Base-by-base conservation (phyloP, 2,797 vertebrate species). In the Protonibea diacanthus region DNA sequence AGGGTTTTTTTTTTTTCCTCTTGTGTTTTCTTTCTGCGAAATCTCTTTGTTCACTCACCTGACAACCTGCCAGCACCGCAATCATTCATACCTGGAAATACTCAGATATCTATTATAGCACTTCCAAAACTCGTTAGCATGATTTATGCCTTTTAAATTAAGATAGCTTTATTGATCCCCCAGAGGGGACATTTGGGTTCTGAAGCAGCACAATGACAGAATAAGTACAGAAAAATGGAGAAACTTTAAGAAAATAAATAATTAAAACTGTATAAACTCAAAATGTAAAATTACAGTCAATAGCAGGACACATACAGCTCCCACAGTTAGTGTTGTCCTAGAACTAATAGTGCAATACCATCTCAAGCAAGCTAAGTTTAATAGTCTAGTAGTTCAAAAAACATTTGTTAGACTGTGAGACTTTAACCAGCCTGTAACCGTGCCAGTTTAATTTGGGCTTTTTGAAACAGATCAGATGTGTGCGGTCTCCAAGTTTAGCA, bases 11-110 rank as follows among this genome's bases (percentile, higher is more conserved):
- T n/a, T 59, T 59, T 64, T 58, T 38, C 52, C 42, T 48, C 49
- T 29, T 52, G 6, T 60, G 62, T 42, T 68, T 58, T 51, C 23
- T 57, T 14, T 48, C 33, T 10, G 33, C 51, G 20, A 27, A 58
- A 53, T 45, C 25, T 81, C 67, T 61, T 56, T 62, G 44, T 66
- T 75, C 57, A 33, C 44, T 7, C 20, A 21, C 64, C 58, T 47
- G 58, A 73, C 58, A 64, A 59, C 52, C 58, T 40, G 45, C 52
- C 27, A 44, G 23, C 64, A 38, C 23, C 21, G 57, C 44, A 57
- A 20, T n/a, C 49, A 61, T 38, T 40, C 14, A 15, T 21, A 65
- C 21, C n/a, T 60, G 60, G 49, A 7, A 55, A 23, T 33, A 14
- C 29, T 23, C 14, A 6, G 12, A n/a, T 27, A 17, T n/a, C 17